Evolutionary conservation across 2,888 invertebrate genomes (phyloP).

Genomic region (Agrochola lota): DNA sequence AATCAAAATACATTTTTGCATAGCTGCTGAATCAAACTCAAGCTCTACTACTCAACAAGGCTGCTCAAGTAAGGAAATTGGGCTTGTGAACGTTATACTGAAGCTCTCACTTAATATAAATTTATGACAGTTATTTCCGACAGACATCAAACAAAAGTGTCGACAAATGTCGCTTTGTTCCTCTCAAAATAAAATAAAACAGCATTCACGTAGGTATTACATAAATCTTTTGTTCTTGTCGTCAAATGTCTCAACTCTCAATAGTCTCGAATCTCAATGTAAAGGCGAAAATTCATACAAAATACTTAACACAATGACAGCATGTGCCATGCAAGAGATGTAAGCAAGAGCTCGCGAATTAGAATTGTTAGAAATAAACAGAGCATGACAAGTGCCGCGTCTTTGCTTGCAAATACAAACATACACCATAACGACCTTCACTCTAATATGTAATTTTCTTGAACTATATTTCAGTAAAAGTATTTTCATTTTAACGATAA

Average conservation of each 20-base stretch:
- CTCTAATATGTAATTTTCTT: conserved; percentile 14
- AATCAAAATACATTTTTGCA: not conserved
- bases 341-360: conserved; percentile 46
- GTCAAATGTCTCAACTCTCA: conserved; percentile 11
- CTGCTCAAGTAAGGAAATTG: not conserved
- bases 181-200: conserved; percentile 22
- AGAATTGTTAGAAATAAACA: conserved; percentile 57
- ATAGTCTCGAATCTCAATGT: conserved; percentile 32
- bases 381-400: conserved; percentile 52
- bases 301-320: conserved; percentile 53
- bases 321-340: conserved; percentile 38
- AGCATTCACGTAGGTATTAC: conserved; percentile 57
- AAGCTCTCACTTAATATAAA: not conserved
- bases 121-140: not conserved
- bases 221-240: conserved; percentile 55
- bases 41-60: not conserved
- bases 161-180: conserved; percentile 28
- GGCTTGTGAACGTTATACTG: not conserved
- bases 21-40: not conserved
- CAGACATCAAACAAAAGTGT: conserved; percentile 18
- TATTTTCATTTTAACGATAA: conserved; percentile 15
- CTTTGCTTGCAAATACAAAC: conserved; percentile 46
- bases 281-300: conserved; percentile 53
- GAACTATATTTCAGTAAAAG: conserved; percentile 18
- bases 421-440: conserved; percentile 54